A percentile compares a stretch with the other conserved stretches of the same genome.
These are phyloP conservation scores for Pelobates cultripes DNA, from an alignment of 2,797 vertebrate genomes.

Conservation along the genomic window DNA sequence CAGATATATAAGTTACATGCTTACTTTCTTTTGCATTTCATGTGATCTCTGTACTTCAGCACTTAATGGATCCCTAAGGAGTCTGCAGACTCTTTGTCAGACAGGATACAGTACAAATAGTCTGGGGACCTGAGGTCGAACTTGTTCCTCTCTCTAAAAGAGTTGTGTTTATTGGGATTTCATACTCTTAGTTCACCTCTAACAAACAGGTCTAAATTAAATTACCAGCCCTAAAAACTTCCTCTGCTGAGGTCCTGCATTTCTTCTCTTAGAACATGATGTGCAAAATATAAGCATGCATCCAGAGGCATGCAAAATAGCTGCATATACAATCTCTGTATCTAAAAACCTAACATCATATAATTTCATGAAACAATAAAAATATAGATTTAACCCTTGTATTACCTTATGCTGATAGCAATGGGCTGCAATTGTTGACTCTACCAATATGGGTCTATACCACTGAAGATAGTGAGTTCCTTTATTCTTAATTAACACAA, in stretches of 20 bases:
- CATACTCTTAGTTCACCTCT: background rate
- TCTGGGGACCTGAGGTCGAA: background rate
- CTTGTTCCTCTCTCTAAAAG: background rate
- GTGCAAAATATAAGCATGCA: too few relatives aligned
- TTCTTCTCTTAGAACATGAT: constrained; percentile 5
- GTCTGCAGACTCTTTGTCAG: constrained; percentile 15
- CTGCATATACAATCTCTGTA: too few relatives aligned
- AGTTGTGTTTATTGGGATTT: constrained; percentile 12
- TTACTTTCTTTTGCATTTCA: constrained; percentile 6
- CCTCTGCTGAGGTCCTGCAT: background rate
- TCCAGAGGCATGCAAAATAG: too few relatives aligned
- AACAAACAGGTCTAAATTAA: constrained; percentile 37
- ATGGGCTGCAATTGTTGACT: too few relatives aligned
- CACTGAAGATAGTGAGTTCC: too few relatives aligned
- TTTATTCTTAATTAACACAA: too few relatives aligned
- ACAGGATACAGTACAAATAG: background rate
- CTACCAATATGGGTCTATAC: too few relatives aligned
- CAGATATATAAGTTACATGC: constrained; percentile 11
- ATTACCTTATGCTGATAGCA: too few relatives aligned
- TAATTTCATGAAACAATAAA: too few relatives aligned
- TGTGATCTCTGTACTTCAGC: constrained; percentile 4
- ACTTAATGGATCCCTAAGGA: constrained; percentile 2
- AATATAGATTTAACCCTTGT: too few relatives aligned
- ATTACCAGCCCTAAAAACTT: constrained; percentile 23
- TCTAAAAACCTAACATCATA: too few relatives aligned